Evolutionary conservation across 2,888 invertebrate genomes (phyloP), one percentile per base, ranked within the genome.

Genomic region (Phytoseiulus persimilis): DNA sequence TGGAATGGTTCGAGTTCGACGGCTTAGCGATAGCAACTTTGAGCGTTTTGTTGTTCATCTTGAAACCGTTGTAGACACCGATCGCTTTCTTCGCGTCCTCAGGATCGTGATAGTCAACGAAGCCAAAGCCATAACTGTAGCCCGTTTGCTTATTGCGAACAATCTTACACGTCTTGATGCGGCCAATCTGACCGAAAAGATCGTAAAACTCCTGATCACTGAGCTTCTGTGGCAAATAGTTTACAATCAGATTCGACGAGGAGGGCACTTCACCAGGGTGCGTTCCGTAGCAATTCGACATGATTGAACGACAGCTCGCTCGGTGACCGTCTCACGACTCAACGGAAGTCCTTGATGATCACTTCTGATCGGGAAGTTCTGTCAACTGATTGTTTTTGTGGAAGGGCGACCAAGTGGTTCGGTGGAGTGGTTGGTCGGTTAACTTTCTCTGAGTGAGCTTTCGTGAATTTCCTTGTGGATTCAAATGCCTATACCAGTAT

Each of bases 71-170:
- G 92, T 97, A 94, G 84, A 95, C 95, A 92, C 95, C 95, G 91
- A 98, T 97, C 89, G 98, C 98, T 91, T 95, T 94, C 90, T 95
- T 93, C 83, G 98, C 97, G 93, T 97, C 96, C 92, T 96, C 95
- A 91, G 96, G 95, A 90, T 95, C 95, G 90, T 95, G 94, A 93
- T 96, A 98, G 93, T 98, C 97, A 89, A 98, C 97, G 93, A 98
- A 98, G 83, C 97, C 98, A 93, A 97, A 98, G 83, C 98, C 98
- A 93, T 96, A 98, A 93, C 97, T 97, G 94, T 98, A 98, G 89
- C 97, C 97, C 93, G 97, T 97, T 95, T 91, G 91, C 90, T 92
- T 92, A 90, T 93, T 93, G 6, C 93, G 91, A 28, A 93, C 92
- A 33, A 98, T 96, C 92, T 97, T 95, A 93, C 96, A 96, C 91